Evolutionary conservation across 2,797 vertebrate species (phyloP), one percentile per base, ranked within the genome.

Genomic region (Onychomys arenicola): DNA sequence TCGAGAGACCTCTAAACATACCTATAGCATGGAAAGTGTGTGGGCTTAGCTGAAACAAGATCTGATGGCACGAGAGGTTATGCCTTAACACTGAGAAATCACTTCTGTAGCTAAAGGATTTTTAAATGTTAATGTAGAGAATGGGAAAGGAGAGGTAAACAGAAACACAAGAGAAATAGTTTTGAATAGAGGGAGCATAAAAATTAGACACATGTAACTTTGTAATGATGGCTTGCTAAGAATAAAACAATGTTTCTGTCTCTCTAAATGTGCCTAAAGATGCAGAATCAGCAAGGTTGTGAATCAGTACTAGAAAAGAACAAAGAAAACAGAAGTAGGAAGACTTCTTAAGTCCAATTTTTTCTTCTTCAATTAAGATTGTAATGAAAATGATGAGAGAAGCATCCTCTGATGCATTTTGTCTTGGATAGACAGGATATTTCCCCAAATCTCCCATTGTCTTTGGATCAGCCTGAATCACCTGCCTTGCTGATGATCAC

Each of bases 51-150:
- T 5, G 10, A 75, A 93, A 63, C 27, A 89, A 49, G 6, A 55
- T 91, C 43, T 52, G 14, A 83, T 57, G 63, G 6, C 67, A 32
- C 32, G 8, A 80, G 92, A 21, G 43, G 21, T 32, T 85, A 25
- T 7, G 52, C 49, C 32, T 94, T 83, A 83, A 67, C 89, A 32
- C n/a, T 91, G 52, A 94, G 37, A 94, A 89, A 69, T 57, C 23
- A 67, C 52, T 90, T 87, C 65, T 17, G 37, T 17, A 87, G 77
- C 23, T 61, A 93, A 90, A 10, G 27, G 5, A 2, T 10, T 43
- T 27, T 91, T 65, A 67, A 86, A 52, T 91, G 85, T 65, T 77
- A 25, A 77, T 6, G 1, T 19, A 93, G 32, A 13, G 8, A 93
- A 91, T 43, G 3, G 34, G 11, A 89, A 95, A 87, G 12, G 3